A percentile compares a stretch with the other conserved stretches of the same genome.
These are phyloP conservation scores for Malthinus seriepunctatus DNA, from an alignment of 2,888 invertebrate genomes.

Conservation along the genomic window DNA sequence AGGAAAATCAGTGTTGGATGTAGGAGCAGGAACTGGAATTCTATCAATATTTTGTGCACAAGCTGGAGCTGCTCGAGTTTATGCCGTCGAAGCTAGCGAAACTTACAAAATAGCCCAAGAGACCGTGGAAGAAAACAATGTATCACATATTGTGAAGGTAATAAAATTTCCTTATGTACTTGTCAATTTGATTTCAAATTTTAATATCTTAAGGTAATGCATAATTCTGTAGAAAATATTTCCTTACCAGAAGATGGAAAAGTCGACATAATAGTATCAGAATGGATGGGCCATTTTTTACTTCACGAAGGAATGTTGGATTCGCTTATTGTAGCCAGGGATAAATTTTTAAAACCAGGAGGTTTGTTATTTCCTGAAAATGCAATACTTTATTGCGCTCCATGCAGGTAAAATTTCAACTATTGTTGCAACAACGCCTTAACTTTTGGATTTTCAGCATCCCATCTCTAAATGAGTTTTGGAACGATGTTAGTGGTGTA, in stretches of 20 bases:
- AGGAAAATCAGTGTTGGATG: constrained; percentile 82
- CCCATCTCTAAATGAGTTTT: constrained; percentile 70
- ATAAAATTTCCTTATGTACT: constrained; percentile 13
- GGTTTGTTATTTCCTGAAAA: constrained; percentile 78
- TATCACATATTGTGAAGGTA: constrained; percentile 69
- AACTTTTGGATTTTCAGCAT: constrained; percentile 53
- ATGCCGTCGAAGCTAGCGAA: constrained; percentile 81
- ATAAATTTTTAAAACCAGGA: constrained; percentile 73
- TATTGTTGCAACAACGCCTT: background rate
- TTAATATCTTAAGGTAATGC: constrained; percentile 62
- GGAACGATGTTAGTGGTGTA: constrained; percentile 81
- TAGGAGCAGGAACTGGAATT: constrained; percentile 87
- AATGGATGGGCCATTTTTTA: constrained; percentile 98
- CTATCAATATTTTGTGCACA: constrained; percentile 87
- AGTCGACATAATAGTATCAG: constrained; percentile 90
- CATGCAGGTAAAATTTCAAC: constrained; percentile 54
- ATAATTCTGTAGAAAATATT: constrained; percentile 78
- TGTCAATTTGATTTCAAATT: no score
- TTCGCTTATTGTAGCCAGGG: constrained; percentile 81
- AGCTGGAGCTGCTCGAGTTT: constrained; percentile 88
- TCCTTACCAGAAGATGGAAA: constrained; percentile 64
- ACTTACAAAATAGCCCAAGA: constrained; percentile 67
- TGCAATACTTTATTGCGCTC: constrained; percentile 68
- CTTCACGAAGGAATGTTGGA: constrained; percentile 95
- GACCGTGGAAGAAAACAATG: constrained; percentile 72